Conservation (phyloP, 2,113 vertebrate genomes). For the Ariopsis seemanni region DNA sequence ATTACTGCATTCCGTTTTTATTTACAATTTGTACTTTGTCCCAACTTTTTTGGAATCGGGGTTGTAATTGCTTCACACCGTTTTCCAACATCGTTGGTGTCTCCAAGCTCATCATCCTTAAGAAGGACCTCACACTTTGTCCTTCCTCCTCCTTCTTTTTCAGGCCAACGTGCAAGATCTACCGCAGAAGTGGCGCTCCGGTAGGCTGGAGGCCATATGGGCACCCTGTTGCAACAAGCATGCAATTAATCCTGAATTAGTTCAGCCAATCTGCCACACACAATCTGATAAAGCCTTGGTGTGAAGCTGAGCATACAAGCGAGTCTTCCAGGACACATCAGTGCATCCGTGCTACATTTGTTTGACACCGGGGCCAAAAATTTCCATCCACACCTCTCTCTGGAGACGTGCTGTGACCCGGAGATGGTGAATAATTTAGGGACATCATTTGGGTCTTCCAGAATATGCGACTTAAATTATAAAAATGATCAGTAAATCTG, state of each 20-base stretch:
- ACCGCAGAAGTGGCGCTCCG: constrained; percentile 49
- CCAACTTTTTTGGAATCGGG: no score
- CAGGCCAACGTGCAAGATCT: constrained; percentile 41
- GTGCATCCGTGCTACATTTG: constrained; percentile 50
- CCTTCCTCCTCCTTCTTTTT: constrained; percentile 16
- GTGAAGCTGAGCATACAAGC: constrained; percentile 26
- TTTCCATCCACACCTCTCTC: constrained; percentile 30
- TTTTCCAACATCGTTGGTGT: background rate
- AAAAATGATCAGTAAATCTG: background rate
- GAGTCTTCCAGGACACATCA: constrained; percentile 53
- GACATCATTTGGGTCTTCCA: background rate
- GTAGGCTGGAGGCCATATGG: constrained; percentile 56
- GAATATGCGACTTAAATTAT: background rate
- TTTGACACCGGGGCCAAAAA: constrained; percentile 45
- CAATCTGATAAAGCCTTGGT: constrained; percentile 32
- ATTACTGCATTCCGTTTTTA: no score
- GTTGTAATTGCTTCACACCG: background rate
- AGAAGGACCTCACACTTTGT: constrained; percentile 19
- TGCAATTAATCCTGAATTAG: constrained; percentile 60
- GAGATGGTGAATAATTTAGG: constrained; percentile 33
- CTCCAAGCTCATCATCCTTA: background rate
- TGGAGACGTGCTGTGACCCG: constrained; percentile 11
- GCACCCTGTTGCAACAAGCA: constrained; percentile 54
- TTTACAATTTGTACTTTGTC: no score
- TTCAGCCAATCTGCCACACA: constrained; percentile 55